phyloP scores from a whole-genome alignment of 1,140 invertebrate genomes.

The Scaptomyza montana region DNA sequence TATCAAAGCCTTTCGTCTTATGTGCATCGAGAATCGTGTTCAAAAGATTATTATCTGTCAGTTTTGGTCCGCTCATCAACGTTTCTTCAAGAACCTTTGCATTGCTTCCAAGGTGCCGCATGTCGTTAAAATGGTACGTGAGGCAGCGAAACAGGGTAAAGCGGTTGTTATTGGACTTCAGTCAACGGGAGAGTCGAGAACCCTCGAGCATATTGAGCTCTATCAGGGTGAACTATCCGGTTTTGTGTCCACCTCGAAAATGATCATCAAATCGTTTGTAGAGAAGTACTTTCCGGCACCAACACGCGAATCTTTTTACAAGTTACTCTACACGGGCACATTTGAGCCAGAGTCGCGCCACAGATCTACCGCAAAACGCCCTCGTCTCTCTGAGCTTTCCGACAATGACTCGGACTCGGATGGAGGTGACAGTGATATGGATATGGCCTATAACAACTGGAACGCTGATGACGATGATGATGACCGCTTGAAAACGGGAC shows the following conservation, averaged over 20 bases:
- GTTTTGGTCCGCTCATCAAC: constrained; percentile 99
- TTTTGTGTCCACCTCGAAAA: constrained; percentile 99
- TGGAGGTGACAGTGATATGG: constrained; percentile 58
- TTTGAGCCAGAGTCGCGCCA: constrained; percentile 73
- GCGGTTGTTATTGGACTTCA: constrained; percentile 99
- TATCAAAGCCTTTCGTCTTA: constrained; percentile 95
- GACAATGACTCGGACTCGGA: constrained; percentile 61
- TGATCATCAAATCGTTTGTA: constrained; percentile 95
- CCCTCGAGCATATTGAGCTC: constrained; percentile 96
- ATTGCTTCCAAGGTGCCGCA: constrained; percentile 98
- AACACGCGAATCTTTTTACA: constrained; percentile 91
- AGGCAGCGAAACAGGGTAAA: constrained; percentile 97
- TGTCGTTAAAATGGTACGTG: constrained; percentile 91
- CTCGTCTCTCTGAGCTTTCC: constrained; percentile 4
- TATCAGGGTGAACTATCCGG: constrained; percentile 97
- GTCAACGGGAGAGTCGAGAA: constrained; percentile 98
- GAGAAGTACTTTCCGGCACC: constrained; percentile 99
- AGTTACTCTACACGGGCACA: constrained; percentile 58
- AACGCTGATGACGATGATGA: constrained; percentile 84
- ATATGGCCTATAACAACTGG: constrained; percentile 67
- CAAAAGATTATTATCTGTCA: constrained; percentile 98
- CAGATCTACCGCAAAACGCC: constrained; percentile 14
- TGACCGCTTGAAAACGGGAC: constrained; percentile 89
- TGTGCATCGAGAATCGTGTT: constrained; percentile 95
- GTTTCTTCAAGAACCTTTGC: constrained; percentile 99